Percentiles rank a stretch among this genome's conserved stretches.
Evolutionary conservation across 1,140 invertebrate species (phyloP).

Genomic region (Maconellicoccus hirsutus): DNA sequence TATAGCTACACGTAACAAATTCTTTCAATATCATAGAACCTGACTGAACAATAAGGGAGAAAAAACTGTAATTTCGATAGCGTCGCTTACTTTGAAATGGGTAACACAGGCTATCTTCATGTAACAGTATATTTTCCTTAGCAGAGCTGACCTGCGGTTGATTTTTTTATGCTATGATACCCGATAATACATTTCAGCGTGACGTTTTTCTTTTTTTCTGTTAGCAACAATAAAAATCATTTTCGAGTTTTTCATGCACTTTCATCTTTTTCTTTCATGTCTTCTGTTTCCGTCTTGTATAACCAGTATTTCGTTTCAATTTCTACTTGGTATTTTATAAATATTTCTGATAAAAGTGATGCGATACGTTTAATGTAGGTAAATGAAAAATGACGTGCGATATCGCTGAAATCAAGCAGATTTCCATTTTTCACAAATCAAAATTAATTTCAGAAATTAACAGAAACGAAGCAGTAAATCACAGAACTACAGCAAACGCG

Average conservation of each 20-base stretch:
- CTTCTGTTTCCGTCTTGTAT: background rate
- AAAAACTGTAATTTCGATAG: constrained; percentile 3
- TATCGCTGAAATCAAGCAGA: too few species aligned
- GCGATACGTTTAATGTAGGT: background rate
- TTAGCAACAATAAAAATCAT: background rate
- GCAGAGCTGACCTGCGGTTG: background rate
- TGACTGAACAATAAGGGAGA: background rate
- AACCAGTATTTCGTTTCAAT: background rate
- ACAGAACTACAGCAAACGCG: too few species aligned
- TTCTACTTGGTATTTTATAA: background rate
- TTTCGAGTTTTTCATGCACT: background rate
- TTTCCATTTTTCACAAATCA: too few species aligned
- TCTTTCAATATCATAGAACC: too few species aligned
- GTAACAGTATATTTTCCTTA: background rate
- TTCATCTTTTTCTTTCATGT: background rate
- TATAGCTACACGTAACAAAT: too few species aligned
- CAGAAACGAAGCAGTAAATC: too few species aligned
- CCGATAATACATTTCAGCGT: background rate
- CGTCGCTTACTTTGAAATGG: background rate
- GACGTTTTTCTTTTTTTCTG: background rate
- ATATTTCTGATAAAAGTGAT: background rate
- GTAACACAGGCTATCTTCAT: background rate
- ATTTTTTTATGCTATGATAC: background rate
- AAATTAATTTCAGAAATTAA: too few species aligned
- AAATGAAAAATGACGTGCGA: background rate